Evolutionary conservation across 2,113 vertebrate species (phyloP), one percentile per base, ranked within the genome.

Genomic region (Semnornis frantzii): DNA sequence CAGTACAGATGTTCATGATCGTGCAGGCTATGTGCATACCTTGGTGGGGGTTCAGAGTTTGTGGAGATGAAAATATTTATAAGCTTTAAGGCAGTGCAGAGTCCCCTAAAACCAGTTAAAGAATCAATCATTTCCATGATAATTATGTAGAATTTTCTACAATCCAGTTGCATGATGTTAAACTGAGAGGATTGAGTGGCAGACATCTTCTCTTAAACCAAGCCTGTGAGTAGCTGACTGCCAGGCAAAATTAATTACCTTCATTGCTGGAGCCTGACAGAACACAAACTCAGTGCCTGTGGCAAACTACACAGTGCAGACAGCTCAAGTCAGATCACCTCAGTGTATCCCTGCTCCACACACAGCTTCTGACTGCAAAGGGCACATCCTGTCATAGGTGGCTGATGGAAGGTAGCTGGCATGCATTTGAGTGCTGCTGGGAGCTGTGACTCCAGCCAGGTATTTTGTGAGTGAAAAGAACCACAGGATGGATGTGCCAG

Each of bases 341-440:
- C 55, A 76, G 28, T 39, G 76, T 18, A 54, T 30, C 27, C 30
- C 27, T 10, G 44, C 39, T 58, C 28, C n/a, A 34, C 46, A 80
- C 14, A 10, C 9, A 70, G n/a, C 23, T 5, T 4, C 18, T 80
- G 50, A 34, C 1, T 37, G 24, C 10, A 20, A 68, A 57, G 42
- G 25, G 2, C 62, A 6, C 39, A 63, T 27, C 76, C 68, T 37
- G 28, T n/a, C 72, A 48, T n/a, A 75, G 27, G 30, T 8, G 59
- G 68, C 44, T 60, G 63, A 52, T 44, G 68, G 28, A 77, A 73
- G 68, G 5, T 28, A 64, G 72, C 27, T 7, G 31, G 18, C 60
- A 52, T 1, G 0, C 3, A 0, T 31, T 15, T 24, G 37, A 81
- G 19, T 25, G 17, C 24, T 4, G 2, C 70, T 82, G 65, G 33